Base-by-base conservation (phyloP, 2,888 invertebrate genomes). In the Leucophora obtusa region DNA sequence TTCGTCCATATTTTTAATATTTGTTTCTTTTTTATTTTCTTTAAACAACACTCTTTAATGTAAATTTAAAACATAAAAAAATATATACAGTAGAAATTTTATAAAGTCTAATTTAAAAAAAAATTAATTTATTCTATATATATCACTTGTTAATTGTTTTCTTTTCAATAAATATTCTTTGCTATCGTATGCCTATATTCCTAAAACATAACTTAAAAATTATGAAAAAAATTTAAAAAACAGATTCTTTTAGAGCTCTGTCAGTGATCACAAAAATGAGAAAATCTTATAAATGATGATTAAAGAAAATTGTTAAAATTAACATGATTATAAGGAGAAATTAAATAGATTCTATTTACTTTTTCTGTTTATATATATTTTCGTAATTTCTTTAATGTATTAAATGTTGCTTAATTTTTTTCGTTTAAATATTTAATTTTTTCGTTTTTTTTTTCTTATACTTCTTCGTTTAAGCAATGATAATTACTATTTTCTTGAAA, bases 401-500 rank as follows among this genome's bases (percentile, higher is more conserved):
- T 43, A 43, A 43, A 43, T 14, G 43, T 47, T 47, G 43, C 43
- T 47, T n/a, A n/a, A 47, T 3, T 47, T 28, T 47, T 47, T 47
- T n/a, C 43, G 14, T 47, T 47, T 47, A 47, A n/a, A 14, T 5
- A 15, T 5, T 47, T 28, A 6, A 47, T 47, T 38, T 51, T 56
- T 54, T 54, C 28, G 43, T 18, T 56, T 18, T 53, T 70, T 58
- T 15, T 51, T 69, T 75, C 69, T 60, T 54, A 56, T 68, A 43
- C 28, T 65, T 66, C 54, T 63, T 62, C 43, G 53, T 58, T 70
- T 4, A 38, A 43, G 66, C 71, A 59, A 71, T 62, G 51, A 65
- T 33, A 24, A 24, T 60, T 43, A 17, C 59, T 43, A 58, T 69
- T 76, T 75, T 75, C 56, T 62, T 68, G 24, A 18, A 47, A 47